Evolutionary conservation across 2,113 vertebrate species (phyloP).

Genomic region (Trinectes maculatus): DNA sequence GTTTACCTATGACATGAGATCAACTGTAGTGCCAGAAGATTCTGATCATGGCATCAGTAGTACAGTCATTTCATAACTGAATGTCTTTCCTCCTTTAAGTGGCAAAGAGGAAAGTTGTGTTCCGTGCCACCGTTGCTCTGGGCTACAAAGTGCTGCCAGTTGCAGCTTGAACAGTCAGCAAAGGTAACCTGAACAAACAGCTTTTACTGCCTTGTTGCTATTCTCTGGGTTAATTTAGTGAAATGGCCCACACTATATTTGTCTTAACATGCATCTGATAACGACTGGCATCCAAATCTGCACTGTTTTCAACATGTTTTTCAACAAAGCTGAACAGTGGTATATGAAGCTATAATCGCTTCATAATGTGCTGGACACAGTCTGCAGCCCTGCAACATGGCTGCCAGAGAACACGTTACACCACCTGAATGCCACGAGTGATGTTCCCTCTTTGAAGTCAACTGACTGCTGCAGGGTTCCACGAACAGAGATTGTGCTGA

Average conservation of each 20-base stretch:
- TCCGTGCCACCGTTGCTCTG: not conserved
- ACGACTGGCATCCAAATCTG: not conserved
- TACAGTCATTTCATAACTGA: not conserved
- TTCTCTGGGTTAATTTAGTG: slow-evolving; percentile 2
- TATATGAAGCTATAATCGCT: too few species aligned
- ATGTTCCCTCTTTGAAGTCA: slow-evolving; percentile 20
- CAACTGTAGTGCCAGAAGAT: too few species aligned
- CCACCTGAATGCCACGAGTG: slow-evolving; percentile 4
- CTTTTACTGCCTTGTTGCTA: not conserved
- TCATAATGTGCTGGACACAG: not conserved
- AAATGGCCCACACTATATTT: not conserved
- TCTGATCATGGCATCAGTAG: not conserved
- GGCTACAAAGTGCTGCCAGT: slow-evolving; percentile 14
- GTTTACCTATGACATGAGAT: too few species aligned
- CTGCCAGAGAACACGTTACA: slow-evolving; percentile 13
- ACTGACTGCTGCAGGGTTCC: slow-evolving; percentile 17
- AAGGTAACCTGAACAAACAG: slow-evolving; percentile 7
- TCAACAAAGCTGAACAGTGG: not conserved
- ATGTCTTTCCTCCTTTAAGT: not conserved
- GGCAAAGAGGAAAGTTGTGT: not conserved
- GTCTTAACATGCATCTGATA: slow-evolving; percentile 7
- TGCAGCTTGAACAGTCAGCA: slow-evolving; percentile 3
- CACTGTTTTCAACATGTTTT: not conserved
- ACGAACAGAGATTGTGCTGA: slow-evolving; percentile 13
- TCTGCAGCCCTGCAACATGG: not conserved